Evolutionary conservation across 1,140 invertebrate genomes (phyloP), one percentile per base, ranked within the genome.

Genomic region (Macrocentrus cingulum): DNA sequence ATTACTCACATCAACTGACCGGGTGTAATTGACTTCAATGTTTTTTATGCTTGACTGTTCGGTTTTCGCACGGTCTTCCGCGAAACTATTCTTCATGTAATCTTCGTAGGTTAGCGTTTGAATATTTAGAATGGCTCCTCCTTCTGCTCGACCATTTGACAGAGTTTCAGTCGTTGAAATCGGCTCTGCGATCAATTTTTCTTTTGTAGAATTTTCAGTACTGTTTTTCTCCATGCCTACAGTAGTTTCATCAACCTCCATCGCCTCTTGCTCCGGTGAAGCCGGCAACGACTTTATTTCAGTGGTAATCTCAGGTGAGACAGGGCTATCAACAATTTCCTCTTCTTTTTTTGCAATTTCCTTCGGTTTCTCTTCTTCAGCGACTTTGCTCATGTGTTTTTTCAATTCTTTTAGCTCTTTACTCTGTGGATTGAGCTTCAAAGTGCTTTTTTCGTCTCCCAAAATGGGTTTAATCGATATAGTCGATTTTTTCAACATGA

Each of bases 71-170:
- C 25, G 15, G 32, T 39, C 25, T 11, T 36, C 15, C 8, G 34
- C 49, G 49, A 41, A 18, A 41, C 18, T 18, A 6, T 48, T 56
- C 5, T 66, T 68, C 56, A 71, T 67, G 9, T 73, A 76, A 20
- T 76, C 72, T 4, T 76, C 70, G 39, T 73, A 75, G 36, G 44
- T 66, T 6, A 75, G 32, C 0, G 67, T 61, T 11, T 63, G 63
- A 0, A 67, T 20, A 63, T 72, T 64, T 5, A 60, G 45, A 25
- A 72, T 39, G 2, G 37, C 54, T 37, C 54, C 58, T 9, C 39
- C 11, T 36, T 59, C 62, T 44, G 69, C 62, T 41, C 69, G 58
- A 64, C 64, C 65, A 42, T 71, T 66, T 15, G 64, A 60, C 13
- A 55, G 51, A 39, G 36, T 8, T 4, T 34, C 48, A 23, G 8